These are phyloP conservation scores for Blennius ocellaris DNA, from an alignment of 2,113 vertebrate genomes.

Conservation along the genomic window DNA sequence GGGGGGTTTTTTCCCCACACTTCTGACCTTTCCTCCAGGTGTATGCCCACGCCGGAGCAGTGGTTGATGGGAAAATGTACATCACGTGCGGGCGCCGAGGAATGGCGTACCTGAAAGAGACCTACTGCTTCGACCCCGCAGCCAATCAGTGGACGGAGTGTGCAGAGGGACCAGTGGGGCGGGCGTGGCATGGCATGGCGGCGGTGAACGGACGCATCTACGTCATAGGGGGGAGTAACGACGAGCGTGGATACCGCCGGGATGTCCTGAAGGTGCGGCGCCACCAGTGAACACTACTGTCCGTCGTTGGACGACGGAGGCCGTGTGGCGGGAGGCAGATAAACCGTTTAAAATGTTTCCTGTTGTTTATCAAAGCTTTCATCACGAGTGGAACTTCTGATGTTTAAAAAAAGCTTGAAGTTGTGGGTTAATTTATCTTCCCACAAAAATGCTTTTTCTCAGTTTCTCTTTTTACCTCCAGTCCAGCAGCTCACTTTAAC, in stretches of 20 bases:
- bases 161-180: slow-evolving; percentile 87
- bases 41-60: slow-evolving; percentile 92
- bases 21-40: slow-evolving; percentile 81
- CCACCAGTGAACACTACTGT: neutral
- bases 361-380: neutral
- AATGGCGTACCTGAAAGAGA: slow-evolving; percentile 89
- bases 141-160: slow-evolving; percentile 86
- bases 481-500: too few relatives aligned
- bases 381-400: too few relatives aligned
- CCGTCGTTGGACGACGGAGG: neutral
- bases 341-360: neutral
- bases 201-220: slow-evolving; percentile 87
- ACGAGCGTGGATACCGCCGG: slow-evolving; percentile 87
- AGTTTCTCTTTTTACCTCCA: too few relatives aligned
- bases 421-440: too few relatives aligned
- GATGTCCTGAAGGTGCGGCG: slow-evolving; percentile 91
- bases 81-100: slow-evolving; percentile 92
- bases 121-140: slow-evolving; percentile 89
- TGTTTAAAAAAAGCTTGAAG: too few relatives aligned
- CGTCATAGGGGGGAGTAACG: slow-evolving; percentile 95
- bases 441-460: too few relatives aligned
- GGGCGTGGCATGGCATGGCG: slow-evolving; percentile 96
- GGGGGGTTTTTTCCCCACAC: neutral
- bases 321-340: neutral
- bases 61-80: slow-evolving; percentile 91